phyloP scores from a whole-genome alignment of 2,113 vertebrate genomes.

The Seriola dumerili region DNA sequence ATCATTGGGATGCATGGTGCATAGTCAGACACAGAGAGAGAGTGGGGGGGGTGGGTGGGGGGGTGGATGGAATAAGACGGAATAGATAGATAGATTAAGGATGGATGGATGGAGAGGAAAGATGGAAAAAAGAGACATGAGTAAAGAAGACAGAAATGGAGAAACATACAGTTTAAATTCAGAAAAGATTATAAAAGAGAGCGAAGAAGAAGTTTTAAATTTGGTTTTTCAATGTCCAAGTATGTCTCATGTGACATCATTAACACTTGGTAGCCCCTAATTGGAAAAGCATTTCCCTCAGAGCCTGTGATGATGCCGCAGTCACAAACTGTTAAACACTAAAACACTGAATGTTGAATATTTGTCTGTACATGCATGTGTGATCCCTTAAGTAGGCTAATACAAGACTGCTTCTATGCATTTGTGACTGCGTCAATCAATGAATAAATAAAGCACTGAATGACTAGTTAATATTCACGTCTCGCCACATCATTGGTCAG shows the following conservation, averaged over 20 bases:
- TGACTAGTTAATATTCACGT: slow-evolving; percentile 43
- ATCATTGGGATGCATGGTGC: slow-evolving; percentile 74
- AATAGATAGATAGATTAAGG: slow-evolving; percentile 32
- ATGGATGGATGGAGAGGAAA: slow-evolving; percentile 33
- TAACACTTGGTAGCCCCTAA: slow-evolving; percentile 56
- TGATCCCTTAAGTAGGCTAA: not conserved
- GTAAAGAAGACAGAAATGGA: not conserved
- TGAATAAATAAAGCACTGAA: slow-evolving; percentile 28
- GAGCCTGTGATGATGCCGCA: slow-evolving; percentile 50
- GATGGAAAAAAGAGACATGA: slow-evolving; percentile 12
- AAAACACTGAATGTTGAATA: slow-evolving; percentile 30
- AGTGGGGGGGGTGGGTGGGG: not conserved
- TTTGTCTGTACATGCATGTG: slow-evolving; percentile 8
- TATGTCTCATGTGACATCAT: slow-evolving; percentile 37
- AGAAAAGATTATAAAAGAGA: not conserved
- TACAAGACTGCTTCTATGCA: slow-evolving; percentile 24
- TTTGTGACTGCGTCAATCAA: slow-evolving; percentile 14
- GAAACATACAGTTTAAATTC: not conserved
- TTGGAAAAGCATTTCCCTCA: slow-evolving; percentile 57
- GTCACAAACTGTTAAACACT: slow-evolving; percentile 32
- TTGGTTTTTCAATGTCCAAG: slow-evolving; percentile 9
- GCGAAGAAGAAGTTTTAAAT: not conserved
- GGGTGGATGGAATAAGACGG: slow-evolving; percentile 35
- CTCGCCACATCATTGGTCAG: slow-evolving; percentile 35
- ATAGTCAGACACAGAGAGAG: slow-evolving; percentile 32